Base-by-base conservation (phyloP, 2,113 vertebrate species). In the Psittacara wagleri region DNA sequence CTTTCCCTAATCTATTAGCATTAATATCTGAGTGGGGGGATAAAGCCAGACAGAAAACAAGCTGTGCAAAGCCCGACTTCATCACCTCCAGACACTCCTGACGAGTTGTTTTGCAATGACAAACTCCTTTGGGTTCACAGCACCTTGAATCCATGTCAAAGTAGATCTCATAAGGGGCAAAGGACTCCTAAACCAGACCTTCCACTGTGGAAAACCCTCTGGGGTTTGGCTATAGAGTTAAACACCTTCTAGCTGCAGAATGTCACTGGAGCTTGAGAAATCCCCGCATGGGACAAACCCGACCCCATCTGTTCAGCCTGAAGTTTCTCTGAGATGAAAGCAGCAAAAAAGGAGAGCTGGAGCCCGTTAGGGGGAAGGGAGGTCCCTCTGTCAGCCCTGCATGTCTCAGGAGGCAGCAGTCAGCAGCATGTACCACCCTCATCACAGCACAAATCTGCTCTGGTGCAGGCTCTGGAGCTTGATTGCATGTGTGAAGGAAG, bases 1-100 rank as follows among this genome's bases (percentile, higher is more conserved):
- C 93, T 75, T 64, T 86, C 80, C 75, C 72, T 94, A 88, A 96
- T 93, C 90, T 90, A 86, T 96, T 83, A 90, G 64, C 83, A 49
- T 61, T 57, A 90, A 62, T 61, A 76, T 80, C 61, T 25, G 86
- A 77, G 83, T 52, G 70, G 80, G 55, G 46, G 48, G 64, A 82
- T 29, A 44, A 85, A 90, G 61, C 17, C 82, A 81, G 68, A 68
- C 28, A 92, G 61, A 28, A 62, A 72, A 66, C 68, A 57, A 87
- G 83, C 73, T 68, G 55, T 59, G 68, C 61, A 77, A 48, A 81
- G 72, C 86, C 64, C 13, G 11, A 5, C 69, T 88, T 28, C 70
- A n/a, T 39, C 90, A 43, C 46, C 72, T 72, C 51, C 57, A 82
- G 55, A 35, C 13, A 7, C 51, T 41, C n/a, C 41, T 23, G 28